Base-by-base conservation (phyloP, 53 echinoderm and acorn worm genomes). In the Henricia sp. region DNA sequence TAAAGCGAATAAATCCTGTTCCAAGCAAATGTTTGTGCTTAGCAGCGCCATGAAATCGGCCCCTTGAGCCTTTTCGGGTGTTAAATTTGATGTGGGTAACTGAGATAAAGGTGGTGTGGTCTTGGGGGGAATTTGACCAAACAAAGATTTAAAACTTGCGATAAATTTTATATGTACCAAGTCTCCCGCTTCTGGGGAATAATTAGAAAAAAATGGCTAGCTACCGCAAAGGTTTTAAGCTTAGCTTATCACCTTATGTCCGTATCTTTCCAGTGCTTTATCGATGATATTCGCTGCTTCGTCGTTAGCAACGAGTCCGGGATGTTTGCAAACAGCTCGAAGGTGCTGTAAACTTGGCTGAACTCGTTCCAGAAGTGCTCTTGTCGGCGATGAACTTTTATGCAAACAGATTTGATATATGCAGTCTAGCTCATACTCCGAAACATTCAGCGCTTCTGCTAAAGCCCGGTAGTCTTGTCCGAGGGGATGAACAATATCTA, bases 401-500 rank as follows among this genome's bases (percentile, higher is more conserved):
- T 68, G 86, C 38, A 66, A 20, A 58, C 86, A 86, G 16, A 74
- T 52, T 23, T 86, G 75, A 74, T 76, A 67, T 51, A 86, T 74
- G 56, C 55, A 86, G 25, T 75, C 76, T n/a, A 86, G 68, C 51
- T 74, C 76, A 29, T 68, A 67, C 55, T 86, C 76, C 40, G 75
- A 60, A 35, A 86, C 86, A 27, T 42, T 40, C 17, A 86, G 46
- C 0, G 75, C 75, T 46, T 86, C 76, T 41, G 86, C 75, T 21
- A 86, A 34, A 27, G 66, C 67, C 42, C 86, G 53, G 43, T 75
- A 86, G 42, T 86, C 86, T 41, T 85, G 86, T 24, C 75, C 67
- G 14, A 86, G 64, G 24, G 75, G 86, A 59, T 86, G 86, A 38
- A 75, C 76, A 55, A 68, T 51, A 86, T 86, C 86, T 23, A 86